Evolutionary conservation across 2,888 invertebrate species (phyloP).

Genomic region (Sinopyrophorus schimmeli): DNA sequence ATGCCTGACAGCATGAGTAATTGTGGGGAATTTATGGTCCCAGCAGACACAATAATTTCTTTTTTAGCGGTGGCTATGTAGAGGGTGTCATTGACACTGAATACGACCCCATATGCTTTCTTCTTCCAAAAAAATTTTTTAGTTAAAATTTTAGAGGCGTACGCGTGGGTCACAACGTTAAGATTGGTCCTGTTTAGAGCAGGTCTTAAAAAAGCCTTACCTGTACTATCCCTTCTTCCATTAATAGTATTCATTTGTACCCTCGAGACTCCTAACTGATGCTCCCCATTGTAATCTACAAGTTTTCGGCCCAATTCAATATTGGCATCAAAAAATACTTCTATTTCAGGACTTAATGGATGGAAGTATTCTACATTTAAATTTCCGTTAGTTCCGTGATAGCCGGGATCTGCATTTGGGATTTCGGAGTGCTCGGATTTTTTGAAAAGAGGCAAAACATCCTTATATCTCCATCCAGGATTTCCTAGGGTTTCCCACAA

Average conservation of each 20-base stretch:
- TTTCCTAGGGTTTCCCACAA: constrained; percentile 40
- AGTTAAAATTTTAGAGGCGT: constrained; percentile 67
- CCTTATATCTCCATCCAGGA: constrained; percentile 54
- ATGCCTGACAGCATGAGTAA: constrained; percentile 81
- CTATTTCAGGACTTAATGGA: constrained; percentile 62
- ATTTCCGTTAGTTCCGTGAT: constrained; percentile 67
- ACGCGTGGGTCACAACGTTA: constrained; percentile 68
- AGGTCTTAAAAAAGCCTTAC: constrained; percentile 74
- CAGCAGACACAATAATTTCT: constrained; percentile 77
- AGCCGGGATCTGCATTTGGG: constrained; percentile 61
- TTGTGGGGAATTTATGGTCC: constrained; percentile 80
- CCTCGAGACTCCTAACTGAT: constrained; percentile 65
- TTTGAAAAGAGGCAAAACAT: constrained; percentile 45
- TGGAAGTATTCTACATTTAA: constrained; percentile 65
- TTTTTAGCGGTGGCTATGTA: constrained; percentile 63
- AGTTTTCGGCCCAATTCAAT: constrained; percentile 60
- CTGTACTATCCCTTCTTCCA: constrained; percentile 74
- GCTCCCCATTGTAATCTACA: constrained; percentile 66
- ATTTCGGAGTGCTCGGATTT: constrained; percentile 42
- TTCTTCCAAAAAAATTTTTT: constrained; percentile 62
- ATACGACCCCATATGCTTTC: constrained; percentile 68
- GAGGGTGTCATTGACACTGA: constrained; percentile 61
- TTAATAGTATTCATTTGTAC: constrained; percentile 66
- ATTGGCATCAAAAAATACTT: constrained; percentile 65
- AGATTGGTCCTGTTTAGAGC: constrained; percentile 66